Percentiles rank a stretch among this genome's conserved stretches.
Conservation (phyloP, 1,140 invertebrate genomes). For the Onthophagus taurus region DNA sequence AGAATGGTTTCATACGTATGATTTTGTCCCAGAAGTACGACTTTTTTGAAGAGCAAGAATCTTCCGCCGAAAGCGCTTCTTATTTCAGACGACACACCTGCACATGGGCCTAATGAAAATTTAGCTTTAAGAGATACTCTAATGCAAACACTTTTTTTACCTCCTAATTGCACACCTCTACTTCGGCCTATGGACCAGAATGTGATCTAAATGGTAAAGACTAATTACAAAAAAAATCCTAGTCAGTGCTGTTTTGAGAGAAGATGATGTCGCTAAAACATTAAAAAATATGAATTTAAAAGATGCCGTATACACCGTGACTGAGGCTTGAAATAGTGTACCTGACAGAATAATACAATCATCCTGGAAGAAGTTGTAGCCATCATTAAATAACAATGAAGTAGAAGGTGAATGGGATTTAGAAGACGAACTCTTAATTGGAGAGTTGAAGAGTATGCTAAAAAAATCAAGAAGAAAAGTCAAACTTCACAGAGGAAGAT, state of each 20-base stretch:
- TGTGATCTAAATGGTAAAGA: conserved; percentile 7
- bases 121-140: background rate
- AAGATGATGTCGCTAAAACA: background rate
- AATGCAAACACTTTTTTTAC: conserved; percentile 32
- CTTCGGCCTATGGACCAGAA: conserved; percentile 42
- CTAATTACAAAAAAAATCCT: background rate
- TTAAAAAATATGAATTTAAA: conserved; percentile 2
- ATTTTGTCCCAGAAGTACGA: conserved; percentile 31
- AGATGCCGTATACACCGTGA: background rate
- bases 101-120: conserved; percentile 15
- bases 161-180: conserved; percentile 38
- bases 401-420: background rate
- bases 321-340: background rate
- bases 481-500: too few species aligned
- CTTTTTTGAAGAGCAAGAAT: conserved; percentile 30
- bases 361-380: background rate
- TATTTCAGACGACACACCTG: conserved; percentile 33
- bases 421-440: background rate
- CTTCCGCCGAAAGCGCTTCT: conserved; percentile 35
- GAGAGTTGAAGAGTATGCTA: background rate
- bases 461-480: too few species aligned
- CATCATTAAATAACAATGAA: background rate
- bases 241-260: background rate
- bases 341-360: background rate
- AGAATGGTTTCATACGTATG: conserved; percentile 34